Conservation (phyloP, 2,888 invertebrate species). For the Axea sp. region DNA sequence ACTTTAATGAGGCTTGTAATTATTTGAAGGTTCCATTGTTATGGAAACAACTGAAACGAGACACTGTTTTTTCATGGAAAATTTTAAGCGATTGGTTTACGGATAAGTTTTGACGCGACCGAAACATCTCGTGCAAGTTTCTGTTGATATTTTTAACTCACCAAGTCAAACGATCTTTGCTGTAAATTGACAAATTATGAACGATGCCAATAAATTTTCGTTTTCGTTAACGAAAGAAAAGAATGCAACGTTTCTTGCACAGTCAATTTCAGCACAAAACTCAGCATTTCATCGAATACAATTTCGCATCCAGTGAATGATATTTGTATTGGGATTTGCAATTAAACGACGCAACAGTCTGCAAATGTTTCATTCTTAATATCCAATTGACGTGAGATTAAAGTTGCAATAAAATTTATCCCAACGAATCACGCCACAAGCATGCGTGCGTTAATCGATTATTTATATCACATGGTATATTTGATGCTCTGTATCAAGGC, state of each 20-base stretch:
- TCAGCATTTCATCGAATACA: no score
- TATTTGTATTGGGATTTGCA: conserved; percentile 6
- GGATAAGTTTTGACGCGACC: conserved; percentile 6
- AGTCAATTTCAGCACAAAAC: no score
- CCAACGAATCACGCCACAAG: conserved; percentile 33
- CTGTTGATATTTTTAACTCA: neutral
- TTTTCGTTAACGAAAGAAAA: no score
- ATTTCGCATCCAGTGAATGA: no score
- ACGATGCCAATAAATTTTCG: no score
- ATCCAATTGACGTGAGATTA: conserved; percentile 5
- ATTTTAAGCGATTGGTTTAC: conserved; percentile 39
- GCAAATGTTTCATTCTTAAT: neutral
- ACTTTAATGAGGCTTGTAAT: conserved; percentile 49
- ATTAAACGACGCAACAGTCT: conserved; percentile 7
- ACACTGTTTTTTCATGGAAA: conserved; percentile 28
- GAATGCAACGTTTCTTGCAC: no score
- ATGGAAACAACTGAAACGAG: conserved; percentile 24
- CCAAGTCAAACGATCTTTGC: no score
- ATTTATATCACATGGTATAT: conserved; percentile 52
- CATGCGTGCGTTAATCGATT: conserved; percentile 43
- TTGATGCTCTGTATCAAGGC: conserved; percentile 48
- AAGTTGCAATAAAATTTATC: conserved; percentile 28
- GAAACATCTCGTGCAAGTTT: conserved; percentile 7
- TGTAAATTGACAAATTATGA: no score
- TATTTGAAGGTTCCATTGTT: conserved; percentile 23